Percentiles rank a stretch among this genome's conserved stretches.
Evolutionary conservation across 2,888 invertebrate genomes (phyloP).

Genomic region (Lasioglossum villosulum): DNA sequence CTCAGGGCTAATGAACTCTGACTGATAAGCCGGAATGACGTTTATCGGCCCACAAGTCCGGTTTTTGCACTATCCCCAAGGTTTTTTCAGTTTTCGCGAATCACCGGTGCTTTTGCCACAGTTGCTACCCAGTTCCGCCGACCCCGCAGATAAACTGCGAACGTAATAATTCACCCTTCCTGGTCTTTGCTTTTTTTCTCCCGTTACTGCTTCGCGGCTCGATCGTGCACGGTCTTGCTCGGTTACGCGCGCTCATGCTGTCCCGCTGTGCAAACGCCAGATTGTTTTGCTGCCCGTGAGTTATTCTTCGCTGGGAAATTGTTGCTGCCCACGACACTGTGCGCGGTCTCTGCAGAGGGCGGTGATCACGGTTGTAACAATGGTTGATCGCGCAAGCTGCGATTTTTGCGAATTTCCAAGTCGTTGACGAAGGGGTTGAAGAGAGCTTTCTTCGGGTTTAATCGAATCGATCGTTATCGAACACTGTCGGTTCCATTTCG

Average conservation of each 20-base stretch:
- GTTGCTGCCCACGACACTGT: neutral
- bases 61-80: neutral
- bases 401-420: neutral
- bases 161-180: constrained; percentile 28
- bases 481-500: neutral
- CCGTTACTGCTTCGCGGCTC: neutral
- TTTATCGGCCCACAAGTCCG: constrained; percentile 25
- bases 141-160: constrained; percentile 29
- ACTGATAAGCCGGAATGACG: constrained; percentile 50
- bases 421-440: too few relatives aligned
- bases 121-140: neutral
- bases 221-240: constrained; percentile 8
- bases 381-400: neutral
- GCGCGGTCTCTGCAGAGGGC: neutral
- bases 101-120: constrained; percentile 21
- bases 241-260: neutral
- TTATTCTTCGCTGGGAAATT: neutral
- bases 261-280: constrained; percentile 8
- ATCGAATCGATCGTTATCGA: too few relatives aligned
- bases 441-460: too few relatives aligned
- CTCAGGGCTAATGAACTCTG: constrained; percentile 50
- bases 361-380: neutral
- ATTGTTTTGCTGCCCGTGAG: constrained; percentile 2
- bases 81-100: constrained; percentile 28
- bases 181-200: neutral